phyloP scores from a whole-genome alignment of 2,113 vertebrate species.

The Podilymbus podiceps region DNA sequence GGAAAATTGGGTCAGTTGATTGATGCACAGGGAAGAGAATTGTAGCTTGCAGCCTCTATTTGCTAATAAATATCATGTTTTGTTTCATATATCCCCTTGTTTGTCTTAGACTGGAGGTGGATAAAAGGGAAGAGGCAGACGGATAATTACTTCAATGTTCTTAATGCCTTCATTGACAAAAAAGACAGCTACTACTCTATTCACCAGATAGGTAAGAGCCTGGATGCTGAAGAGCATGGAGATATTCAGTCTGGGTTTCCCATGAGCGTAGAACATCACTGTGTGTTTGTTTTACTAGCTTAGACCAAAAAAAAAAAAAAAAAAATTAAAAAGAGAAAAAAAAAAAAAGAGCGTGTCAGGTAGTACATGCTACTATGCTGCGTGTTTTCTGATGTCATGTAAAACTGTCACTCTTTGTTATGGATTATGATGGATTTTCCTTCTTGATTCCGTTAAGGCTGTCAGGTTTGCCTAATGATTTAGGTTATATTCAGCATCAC shows the following conservation, averaged over 20 bases:
- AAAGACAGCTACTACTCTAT: conserved; percentile 99
- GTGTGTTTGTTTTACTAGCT: not conserved
- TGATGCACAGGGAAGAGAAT: not conserved
- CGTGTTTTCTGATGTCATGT: not conserved
- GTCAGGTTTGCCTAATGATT: not conserved
- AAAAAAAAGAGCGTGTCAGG: too few species aligned
- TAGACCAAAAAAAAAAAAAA: not conserved
- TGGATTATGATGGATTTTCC: not conserved
- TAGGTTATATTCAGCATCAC: not conserved
- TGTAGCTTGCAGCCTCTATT: not conserved
- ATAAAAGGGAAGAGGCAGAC: conserved; percentile 80
- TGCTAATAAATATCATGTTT: not conserved
- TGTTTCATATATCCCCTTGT: not conserved
- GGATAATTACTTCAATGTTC: conserved; percentile 88
- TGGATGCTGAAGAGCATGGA: not conserved
- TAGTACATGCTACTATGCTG: too few species aligned
- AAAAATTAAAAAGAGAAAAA: too few species aligned
- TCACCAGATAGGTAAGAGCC: conserved; percentile 92
- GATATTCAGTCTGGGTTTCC: not conserved
- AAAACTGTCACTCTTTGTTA: not conserved
- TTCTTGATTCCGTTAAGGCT: not conserved
- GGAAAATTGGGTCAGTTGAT: not conserved
- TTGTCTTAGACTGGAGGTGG: conserved; percentile 91
- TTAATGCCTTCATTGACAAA: conserved; percentile 95
- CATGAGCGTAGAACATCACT: too few species aligned